Evolutionary conservation across 2,797 vertebrate species (phyloP).

Genomic region (Ctenopoma multispine): DNA sequence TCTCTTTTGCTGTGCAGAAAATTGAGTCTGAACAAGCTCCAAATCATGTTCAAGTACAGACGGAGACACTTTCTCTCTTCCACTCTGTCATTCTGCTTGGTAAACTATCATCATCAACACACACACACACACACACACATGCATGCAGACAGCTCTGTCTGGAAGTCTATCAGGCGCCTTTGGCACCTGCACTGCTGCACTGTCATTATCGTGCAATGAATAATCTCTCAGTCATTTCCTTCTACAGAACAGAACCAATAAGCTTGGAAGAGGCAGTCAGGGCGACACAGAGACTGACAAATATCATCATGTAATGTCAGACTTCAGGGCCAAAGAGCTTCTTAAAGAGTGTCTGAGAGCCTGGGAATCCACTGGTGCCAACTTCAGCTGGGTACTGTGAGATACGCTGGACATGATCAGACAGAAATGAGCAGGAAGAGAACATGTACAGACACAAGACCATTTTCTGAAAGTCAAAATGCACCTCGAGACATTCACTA

Average conservation of each 20-base stretch:
- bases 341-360: conserved; percentile 50
- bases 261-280: conserved; percentile 32
- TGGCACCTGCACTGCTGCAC: conserved; percentile 53
- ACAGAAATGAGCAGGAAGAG: conserved; percentile 14
- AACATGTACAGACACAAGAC: conserved; percentile 5
- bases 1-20: conserved; percentile 33
- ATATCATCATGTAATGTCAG: conserved; percentile 54
- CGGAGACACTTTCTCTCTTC: conserved; percentile 55
- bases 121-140: conserved; percentile 18
- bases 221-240: conserved; percentile 61
- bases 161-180: conserved; percentile 65
- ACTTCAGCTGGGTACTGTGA: conserved; percentile 17
- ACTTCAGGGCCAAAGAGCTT: conserved; percentile 44
- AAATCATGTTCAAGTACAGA: conserved; percentile 73
- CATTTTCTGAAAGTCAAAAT: conserved; percentile 6
- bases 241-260: conserved; percentile 50
- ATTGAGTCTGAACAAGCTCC: conserved; percentile 68
- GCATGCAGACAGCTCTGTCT: conserved; percentile 48
- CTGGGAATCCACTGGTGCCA: conserved; percentile 25
- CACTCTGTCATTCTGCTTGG: conserved; percentile 58
- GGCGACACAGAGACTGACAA: conserved; percentile 29
- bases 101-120: conserved; percentile 52
- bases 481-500: conserved; percentile 2
- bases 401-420: conserved; percentile 26
- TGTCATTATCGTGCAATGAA: conserved; percentile 69